Evolutionary conservation across 2,113 vertebrate genomes (phyloP).

Genomic region (Leiothrix lutea): DNA sequence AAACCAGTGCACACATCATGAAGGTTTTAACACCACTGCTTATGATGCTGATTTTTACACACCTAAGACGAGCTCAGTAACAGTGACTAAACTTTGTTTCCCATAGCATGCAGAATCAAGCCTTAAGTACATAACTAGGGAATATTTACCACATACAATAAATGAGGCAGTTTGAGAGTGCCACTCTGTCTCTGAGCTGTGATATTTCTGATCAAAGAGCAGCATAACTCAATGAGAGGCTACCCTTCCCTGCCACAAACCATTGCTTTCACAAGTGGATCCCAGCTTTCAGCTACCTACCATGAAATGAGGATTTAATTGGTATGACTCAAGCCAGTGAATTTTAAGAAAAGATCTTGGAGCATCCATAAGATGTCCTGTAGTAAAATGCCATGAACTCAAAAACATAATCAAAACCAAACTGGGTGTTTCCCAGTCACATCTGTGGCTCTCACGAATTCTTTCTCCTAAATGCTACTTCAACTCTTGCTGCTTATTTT

Average conservation of each 20-base stretch:
- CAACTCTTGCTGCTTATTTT: background rate
- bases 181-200: background rate
- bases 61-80: background rate
- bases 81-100: background rate
- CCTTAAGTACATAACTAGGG: background rate
- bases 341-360: background rate
- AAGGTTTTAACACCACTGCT: background rate
- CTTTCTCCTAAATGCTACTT: background rate
- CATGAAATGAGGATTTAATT: background rate
- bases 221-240: background rate
- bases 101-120: background rate
- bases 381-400: background rate
- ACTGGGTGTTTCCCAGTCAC: background rate
- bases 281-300: background rate
- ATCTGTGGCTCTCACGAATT: background rate
- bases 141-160: background rate
- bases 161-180: background rate
- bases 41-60: background rate
- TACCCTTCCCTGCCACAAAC: background rate
- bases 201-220: background rate
- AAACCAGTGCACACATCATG: fast-evolving
- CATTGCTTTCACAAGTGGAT: background rate
- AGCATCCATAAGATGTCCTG: background rate
- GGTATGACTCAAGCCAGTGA: background rate
- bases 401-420: background rate